Evolutionary conservation across 2,888 invertebrate species (phyloP).

Genomic region (Sphaeridia pumilis): DNA sequence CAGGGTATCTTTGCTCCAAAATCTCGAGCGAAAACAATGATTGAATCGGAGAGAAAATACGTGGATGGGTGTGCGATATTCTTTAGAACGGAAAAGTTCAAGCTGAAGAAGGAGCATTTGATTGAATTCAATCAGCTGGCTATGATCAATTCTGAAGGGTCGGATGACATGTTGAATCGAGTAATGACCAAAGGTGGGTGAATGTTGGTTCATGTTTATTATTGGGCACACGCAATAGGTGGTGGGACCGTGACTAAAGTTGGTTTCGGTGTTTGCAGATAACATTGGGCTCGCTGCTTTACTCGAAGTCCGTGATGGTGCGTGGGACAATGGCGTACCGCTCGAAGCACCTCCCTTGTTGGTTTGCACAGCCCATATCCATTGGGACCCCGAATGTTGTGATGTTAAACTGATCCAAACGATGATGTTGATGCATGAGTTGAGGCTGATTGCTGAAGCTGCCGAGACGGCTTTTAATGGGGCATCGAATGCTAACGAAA

Average conservation of each 20-base stretch:
- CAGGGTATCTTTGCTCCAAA: slow-evolving; percentile 95
- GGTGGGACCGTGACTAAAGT: background rate
- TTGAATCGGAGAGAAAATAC: slow-evolving; percentile 87
- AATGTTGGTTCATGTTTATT: background rate
- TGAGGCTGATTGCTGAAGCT: slow-evolving; percentile 76
- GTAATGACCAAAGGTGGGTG: slow-evolving; percentile 75
- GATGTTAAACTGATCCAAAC: slow-evolving; percentile 99
- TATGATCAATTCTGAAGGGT: slow-evolving; percentile 95
- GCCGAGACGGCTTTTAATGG: slow-evolving; percentile 45
- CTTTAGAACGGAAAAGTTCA: slow-evolving; percentile 87
- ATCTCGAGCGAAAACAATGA: slow-evolving; percentile 96
- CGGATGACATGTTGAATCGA: slow-evolving; percentile 94
- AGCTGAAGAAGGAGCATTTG: slow-evolving; percentile 85
- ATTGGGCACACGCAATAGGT: background rate
- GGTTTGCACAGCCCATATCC: slow-evolving; percentile 97
- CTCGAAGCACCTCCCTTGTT: slow-evolving; percentile 63
- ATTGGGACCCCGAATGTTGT: slow-evolving; percentile 99
- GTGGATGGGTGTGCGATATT: slow-evolving; percentile 99
- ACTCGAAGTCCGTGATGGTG: slow-evolving; percentile 84
- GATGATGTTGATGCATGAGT: slow-evolving; percentile 94
- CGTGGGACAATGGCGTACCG: slow-evolving; percentile 66
- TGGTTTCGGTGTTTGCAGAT: slow-evolving; percentile 48
- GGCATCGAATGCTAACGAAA: slow-evolving; percentile 48
- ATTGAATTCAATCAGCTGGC: slow-evolving; percentile 98
- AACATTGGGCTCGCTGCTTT: slow-evolving; percentile 95